Evolutionary conservation across 2,888 invertebrate genomes (phyloP), one percentile per base, ranked within the genome.

Genomic region (Caenorhabditis sp.): DNA sequence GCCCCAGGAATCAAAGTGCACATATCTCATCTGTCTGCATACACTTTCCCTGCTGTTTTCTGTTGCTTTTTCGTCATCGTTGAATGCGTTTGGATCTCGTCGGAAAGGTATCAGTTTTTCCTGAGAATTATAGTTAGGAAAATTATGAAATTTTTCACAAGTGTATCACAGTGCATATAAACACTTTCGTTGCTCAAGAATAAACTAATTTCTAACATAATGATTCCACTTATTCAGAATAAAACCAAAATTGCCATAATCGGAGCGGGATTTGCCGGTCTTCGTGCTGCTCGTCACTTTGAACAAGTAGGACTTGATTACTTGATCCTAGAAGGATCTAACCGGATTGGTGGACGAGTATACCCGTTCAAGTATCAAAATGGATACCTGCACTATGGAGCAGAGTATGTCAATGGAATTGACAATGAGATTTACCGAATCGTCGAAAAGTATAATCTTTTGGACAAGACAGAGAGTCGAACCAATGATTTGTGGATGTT

Each of bases 391-490:
- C 90, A 90, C 28, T 78, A 85, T 28, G 90, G 90, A 28, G 90
- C 90, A 0, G 88, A 90, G 61, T 90, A 85, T 74, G 84, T 90
- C 24, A 90, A 90, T 64, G 90, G 90, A 18, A 24, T 70, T 1
- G 60, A 88, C 24, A 90, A 90, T 71, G 85, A 88, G 13, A 86
- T 90, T 18, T 90, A 83, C 60, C 35, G 69, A 3, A 84, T 89
- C 18, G 90, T 88, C 22, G 37, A 79, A 26, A 81, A 77, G 24
- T 24, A 15, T 11, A 35, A 67, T 8, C 22, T 81, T 4, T 22
- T 65, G 9, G 53, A 68, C 18, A 56, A 67, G 20, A 20, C 3
- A 13, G 37, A 69, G n/a, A 50, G 51, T 8, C 35, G 80, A 20
- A 65, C 70, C 13, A 22, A 32, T 4, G 80, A 80, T 40, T 55